Evolutionary conservation across 2,113 vertebrate species (phyloP), one percentile per base, ranked within the genome.

Genomic region (Merops nubicus): DNA sequence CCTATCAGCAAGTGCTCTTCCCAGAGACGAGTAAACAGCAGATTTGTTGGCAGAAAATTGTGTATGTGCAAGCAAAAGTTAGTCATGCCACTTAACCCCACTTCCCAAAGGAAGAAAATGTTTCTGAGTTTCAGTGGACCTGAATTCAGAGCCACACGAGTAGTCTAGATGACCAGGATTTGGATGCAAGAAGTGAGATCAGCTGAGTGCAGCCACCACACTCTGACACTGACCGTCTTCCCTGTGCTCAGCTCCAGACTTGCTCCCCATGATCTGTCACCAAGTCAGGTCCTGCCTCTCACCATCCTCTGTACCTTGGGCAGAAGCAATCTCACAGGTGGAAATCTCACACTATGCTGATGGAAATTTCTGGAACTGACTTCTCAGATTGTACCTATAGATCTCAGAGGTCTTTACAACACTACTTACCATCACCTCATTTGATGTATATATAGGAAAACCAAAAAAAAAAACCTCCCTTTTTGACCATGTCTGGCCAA

Each of bases 11-110:
- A 92, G 59, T 40, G 28, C 45, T 48, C 34, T 64, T 75, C 53
- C 31, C 40, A 84, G 72, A 73, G 79, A 80, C 0, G 3, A 84
- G 67, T 62, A 85, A 90, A 81, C 34, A 62, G 42, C 67, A 69
- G 0, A 0, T 8, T 86, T 0, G 0, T 38, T 83, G 72, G 47
- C 67, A 47, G 70, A 57, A 88, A 53, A 76, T 11, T 0, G 0
- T 19, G 13, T 40, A n/a, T 3, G 1, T 33, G 57, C 38, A 67
- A 64, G 33, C 53, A 60, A 83, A 76, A 88, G 48, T 68, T 76
- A 47, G 11, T 90, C 34, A 16, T 5, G 10, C 48, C 34, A 38
- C 83, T 68, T 88, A 83, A 68, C 57, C 34, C 17, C 47, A 60
- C 64, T 88, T 85, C 26, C 47, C 22, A 43, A 45, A 82, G 34